Conservation (phyloP, 2,888 invertebrate genomes). For the Amphipoea lucens region DNA sequence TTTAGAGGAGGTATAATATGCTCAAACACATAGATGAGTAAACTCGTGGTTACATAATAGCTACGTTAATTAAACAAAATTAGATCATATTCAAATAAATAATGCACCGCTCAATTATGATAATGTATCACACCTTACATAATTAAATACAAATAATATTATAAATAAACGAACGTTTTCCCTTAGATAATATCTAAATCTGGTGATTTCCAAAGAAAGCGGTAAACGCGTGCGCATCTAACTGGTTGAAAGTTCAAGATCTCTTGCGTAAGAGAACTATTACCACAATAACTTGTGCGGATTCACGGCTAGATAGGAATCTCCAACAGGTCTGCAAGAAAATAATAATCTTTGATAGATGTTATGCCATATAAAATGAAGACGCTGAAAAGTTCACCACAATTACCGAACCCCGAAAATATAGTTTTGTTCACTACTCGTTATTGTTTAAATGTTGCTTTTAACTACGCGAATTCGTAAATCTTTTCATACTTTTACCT, state of each 20-base stretch:
- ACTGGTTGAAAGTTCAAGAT: constrained; percentile 55
- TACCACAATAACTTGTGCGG: constrained; percentile 11
- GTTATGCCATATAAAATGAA: not conserved
- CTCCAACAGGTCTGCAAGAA: not conserved
- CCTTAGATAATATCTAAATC: constrained; percentile 34
- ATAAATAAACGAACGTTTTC: constrained; percentile 44
- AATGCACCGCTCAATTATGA: constrained; percentile 31
- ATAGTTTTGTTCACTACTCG: not conserved
- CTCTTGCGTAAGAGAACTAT: constrained; percentile 44
- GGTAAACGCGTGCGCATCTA: constrained; percentile 53
- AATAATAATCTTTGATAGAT: not conserved
- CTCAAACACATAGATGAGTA: not conserved
- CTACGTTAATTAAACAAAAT: not conserved
- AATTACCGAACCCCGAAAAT: too few relatives aligned
- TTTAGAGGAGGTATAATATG: not conserved
- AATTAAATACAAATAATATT: constrained; percentile 32
- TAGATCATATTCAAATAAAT: constrained; percentile 7
- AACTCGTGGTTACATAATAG: not conserved
- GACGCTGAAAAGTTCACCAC: not conserved
- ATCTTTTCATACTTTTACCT: not conserved
- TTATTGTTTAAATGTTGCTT: not conserved
- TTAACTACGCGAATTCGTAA: not conserved
- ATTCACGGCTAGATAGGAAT: not conserved
- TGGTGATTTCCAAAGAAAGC: constrained; percentile 60
- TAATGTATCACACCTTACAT: constrained; percentile 39